Evolutionary conservation across 2,888 invertebrate species (phyloP).

Genomic region (Ypsolopha scabrella): DNA sequence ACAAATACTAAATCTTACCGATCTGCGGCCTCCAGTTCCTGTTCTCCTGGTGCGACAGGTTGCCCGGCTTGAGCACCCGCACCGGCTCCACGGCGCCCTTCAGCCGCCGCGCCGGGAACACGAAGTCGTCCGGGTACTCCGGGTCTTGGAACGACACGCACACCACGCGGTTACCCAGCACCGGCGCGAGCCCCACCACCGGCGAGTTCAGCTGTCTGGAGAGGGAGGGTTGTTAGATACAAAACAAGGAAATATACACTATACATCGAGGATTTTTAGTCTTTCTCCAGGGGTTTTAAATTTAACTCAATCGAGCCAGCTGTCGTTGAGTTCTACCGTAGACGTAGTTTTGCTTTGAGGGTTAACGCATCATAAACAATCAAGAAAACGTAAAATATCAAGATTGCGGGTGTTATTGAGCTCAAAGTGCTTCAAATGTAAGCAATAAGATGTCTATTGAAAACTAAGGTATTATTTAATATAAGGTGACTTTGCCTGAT

Average conservation of each 20-base stretch:
- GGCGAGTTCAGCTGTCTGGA: constrained; percentile 76
- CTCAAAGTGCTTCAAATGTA: no score
- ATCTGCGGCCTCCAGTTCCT: constrained; percentile 83
- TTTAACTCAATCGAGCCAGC: no score
- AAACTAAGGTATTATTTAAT: no score
- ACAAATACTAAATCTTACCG: constrained; percentile 64
- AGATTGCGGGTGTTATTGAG: no score
- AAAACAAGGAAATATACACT: background rate
- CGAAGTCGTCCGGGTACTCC: constrained; percentile 76
- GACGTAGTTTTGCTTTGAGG: no score
- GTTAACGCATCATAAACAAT: no score
- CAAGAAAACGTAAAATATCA: no score
- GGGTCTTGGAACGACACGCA: constrained; percentile 86
- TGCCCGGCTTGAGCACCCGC: constrained; percentile 82
- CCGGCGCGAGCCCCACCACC: constrained; percentile 75
- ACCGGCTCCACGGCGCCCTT: constrained; percentile 78
- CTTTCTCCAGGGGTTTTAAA: no score
- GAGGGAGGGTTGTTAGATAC: constrained; percentile 6
- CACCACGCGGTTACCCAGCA: constrained; percentile 68
- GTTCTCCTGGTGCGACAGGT: constrained; percentile 73
- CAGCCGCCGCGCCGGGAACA: constrained; percentile 82
- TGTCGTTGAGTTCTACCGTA: no score
- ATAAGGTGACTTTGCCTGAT: no score
- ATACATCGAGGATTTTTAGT: no score
- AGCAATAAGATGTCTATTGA: no score